phyloP scores from a whole-genome alignment of 2,888 invertebrate species.

The Amblyteles armatorius region DNA sequence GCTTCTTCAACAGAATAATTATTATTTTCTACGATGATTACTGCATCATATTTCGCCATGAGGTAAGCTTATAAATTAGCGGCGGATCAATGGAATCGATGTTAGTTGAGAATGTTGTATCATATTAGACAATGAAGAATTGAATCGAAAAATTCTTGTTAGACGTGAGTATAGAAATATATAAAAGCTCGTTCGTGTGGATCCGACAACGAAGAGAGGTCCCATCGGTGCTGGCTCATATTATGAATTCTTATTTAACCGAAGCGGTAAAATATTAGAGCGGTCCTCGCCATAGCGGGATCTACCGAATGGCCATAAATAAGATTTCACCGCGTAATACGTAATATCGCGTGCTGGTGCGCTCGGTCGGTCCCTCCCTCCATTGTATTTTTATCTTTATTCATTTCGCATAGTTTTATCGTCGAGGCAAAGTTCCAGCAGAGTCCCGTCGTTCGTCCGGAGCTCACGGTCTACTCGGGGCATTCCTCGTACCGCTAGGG shows the following conservation, averaged over 20 bases:
- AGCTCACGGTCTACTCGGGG: constrained; percentile 35
- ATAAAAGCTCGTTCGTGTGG: constrained; percentile 50
- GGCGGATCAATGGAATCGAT: not conserved
- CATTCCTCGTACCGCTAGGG: constrained; percentile 55
- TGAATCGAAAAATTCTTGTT: not conserved
- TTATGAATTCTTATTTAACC: constrained; percentile 81
- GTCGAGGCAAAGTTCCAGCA: constrained; percentile 63
- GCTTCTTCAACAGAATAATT: constrained; percentile 17
- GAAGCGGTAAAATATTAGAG: constrained; percentile 82
- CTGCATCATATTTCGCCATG: not conserved
- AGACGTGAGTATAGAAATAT: not conserved
- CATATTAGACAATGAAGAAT: not conserved
- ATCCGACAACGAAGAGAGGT: constrained; percentile 54
- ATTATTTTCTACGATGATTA: not conserved
- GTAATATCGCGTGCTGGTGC: constrained; percentile 77
- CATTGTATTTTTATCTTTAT: constrained; percentile 78
- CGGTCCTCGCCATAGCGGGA: constrained; percentile 57
- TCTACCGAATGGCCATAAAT: constrained; percentile 76
- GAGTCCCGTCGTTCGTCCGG: constrained; percentile 44
- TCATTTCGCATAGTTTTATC: constrained; percentile 80
- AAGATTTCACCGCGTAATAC: constrained; percentile 78
- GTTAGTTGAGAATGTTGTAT: not conserved
- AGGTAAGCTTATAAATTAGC: too few species aligned
- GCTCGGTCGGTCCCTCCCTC: constrained; percentile 54
- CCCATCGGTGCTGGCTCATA: constrained; percentile 58